phyloP scores from a whole-genome alignment of 2,888 invertebrate species.

The Myopa testacea region DNA sequence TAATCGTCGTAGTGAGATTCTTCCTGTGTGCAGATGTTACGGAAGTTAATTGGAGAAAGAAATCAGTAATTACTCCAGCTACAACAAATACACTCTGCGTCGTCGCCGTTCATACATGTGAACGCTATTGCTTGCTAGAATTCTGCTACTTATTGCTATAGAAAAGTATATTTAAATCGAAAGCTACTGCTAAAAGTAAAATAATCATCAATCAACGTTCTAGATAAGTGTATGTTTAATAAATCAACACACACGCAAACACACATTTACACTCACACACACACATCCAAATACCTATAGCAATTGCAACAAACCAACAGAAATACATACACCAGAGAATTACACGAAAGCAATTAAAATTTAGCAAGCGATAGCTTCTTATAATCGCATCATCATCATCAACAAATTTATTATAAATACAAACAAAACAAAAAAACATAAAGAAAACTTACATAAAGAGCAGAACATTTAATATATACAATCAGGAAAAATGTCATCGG shows the following conservation, averaged over 20 bases:
- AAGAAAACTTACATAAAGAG: constrained; percentile 40
- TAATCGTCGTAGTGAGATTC: background rate
- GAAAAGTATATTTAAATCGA: constrained; percentile 4
- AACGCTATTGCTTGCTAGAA: background rate
- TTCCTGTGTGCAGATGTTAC: background rate
- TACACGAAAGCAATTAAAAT: background rate
- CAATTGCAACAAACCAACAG: background rate
- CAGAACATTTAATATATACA: constrained; percentile 47
- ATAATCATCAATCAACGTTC: constrained; percentile 15
- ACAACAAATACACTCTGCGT: no score
- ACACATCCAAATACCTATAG: constrained; percentile 1
- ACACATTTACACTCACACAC: constrained; percentile 6
- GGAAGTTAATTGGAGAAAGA: background rate
- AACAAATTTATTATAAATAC: constrained; percentile 27
- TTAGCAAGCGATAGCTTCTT: no score
- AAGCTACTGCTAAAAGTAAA: constrained; percentile 30
- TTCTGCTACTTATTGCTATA: constrained; percentile 25
- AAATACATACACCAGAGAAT: constrained; percentile 3
- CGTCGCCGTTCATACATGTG: no score
- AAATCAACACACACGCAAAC: constrained; percentile 14
- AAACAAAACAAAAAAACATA: constrained; percentile 29
- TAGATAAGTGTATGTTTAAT: constrained; percentile 32
- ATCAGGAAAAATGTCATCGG: constrained; percentile 73
- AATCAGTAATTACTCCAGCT: no score
- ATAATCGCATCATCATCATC: background rate